Conservation (phyloP, 2,797 vertebrate genomes). For the Gobio occitaniae region DNA sequence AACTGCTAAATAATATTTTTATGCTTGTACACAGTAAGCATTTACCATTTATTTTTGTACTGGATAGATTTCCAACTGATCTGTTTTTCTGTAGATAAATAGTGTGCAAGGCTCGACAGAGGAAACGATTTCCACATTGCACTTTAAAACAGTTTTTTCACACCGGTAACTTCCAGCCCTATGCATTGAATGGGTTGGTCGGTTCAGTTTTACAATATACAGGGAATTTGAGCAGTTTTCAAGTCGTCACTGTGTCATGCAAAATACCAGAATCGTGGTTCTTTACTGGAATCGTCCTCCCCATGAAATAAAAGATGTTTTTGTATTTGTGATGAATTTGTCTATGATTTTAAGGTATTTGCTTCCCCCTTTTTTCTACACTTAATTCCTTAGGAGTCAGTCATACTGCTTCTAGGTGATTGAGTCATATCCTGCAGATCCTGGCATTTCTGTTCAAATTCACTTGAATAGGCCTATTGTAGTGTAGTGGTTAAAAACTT, state of each 20-base stretch:
- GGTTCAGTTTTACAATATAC: conserved; percentile 57
- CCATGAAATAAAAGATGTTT: conserved; percentile 48
- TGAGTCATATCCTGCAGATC: conserved; percentile 29
- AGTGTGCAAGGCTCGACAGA: conserved; percentile 25
- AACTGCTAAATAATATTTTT: conserved; percentile 69
- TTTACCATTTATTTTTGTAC: conserved; percentile 66
- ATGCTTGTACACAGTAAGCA: conserved; percentile 57
- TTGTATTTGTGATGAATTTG: conserved; percentile 37
- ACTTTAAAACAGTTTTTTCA: conserved; percentile 72
- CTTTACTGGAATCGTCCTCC: conserved; percentile 38
- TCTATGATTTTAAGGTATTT: not conserved
- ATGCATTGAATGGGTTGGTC: conserved; percentile 57
- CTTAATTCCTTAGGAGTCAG: not conserved
- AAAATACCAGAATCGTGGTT: conserved; percentile 23
- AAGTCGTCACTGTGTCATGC: conserved; percentile 24
- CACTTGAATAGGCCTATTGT: not conserved
- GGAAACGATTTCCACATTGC: conserved; percentile 64
- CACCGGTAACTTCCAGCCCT: conserved; percentile 49
- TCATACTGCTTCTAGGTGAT: not conserved
- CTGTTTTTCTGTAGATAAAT: conserved; percentile 35
- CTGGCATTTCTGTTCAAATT: not conserved
- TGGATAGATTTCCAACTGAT: conserved; percentile 49
- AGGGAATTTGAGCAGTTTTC: conserved; percentile 52
- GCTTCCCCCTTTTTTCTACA: not conserved
- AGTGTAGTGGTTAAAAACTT: not conserved